These are phyloP conservation scores for Aleadryas rufinucha DNA, from an alignment of 2,113 vertebrate species.

Conservation along the genomic window DNA sequence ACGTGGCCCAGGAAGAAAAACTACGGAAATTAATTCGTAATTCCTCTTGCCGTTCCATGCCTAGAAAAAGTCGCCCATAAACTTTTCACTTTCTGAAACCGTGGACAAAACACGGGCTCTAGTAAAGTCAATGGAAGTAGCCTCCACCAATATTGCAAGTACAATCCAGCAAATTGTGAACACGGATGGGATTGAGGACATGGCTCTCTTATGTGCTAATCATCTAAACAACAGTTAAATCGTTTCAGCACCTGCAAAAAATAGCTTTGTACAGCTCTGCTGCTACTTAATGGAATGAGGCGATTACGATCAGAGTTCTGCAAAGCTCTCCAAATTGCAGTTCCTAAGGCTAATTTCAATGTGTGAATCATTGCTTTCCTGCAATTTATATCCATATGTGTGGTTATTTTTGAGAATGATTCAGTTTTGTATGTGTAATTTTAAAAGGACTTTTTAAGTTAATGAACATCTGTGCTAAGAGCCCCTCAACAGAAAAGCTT, in stretches of 20 bases:
- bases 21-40: not conserved
- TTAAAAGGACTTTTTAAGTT: conserved; percentile 57
- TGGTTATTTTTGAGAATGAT: conserved; percentile 65
- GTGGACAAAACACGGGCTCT: not conserved
- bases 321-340: conserved; percentile 24
- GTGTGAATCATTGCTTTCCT: conserved; percentile 61
- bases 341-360: conserved; percentile 56
- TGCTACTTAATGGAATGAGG: conserved; percentile 19
- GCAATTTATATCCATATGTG: conserved; percentile 61
- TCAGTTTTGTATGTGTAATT: conserved; percentile 60
- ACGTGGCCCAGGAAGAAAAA: not conserved
- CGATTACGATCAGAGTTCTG: conserved; percentile 21
- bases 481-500: conserved; percentile 46
- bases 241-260: conserved; percentile 35
- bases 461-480: conserved; percentile 63
- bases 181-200: not conserved
- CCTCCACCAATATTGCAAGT: not conserved
- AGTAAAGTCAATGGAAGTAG: not conserved
- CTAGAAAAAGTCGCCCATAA: not conserved
- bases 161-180: not conserved
- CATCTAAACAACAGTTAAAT: not conserved
- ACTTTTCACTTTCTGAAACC: not conserved
- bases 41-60: not conserved
- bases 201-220: not conserved
- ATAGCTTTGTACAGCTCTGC: not conserved